Conservation (phyloP, 2,888 invertebrate species). For the Orthosia cruda region DNA sequence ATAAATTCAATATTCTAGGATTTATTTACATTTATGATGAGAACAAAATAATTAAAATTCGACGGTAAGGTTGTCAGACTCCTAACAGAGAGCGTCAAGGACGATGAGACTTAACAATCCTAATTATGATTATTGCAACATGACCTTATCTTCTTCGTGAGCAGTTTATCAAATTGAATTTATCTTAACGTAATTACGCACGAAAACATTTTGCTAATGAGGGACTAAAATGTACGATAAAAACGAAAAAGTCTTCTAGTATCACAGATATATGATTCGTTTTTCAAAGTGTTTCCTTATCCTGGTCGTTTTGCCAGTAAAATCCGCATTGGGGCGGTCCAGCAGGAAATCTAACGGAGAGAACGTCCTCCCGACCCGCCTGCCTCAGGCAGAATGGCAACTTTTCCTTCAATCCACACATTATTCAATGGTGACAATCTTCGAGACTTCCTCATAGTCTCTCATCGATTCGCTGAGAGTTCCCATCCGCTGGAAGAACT, state of each 20-base stretch:
- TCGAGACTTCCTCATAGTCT: constrained; percentile 40
- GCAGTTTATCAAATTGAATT: constrained; percentile 60
- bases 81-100: constrained; percentile 49
- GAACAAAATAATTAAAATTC: constrained; percentile 26
- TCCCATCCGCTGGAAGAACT: not conserved
- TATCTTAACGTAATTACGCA: constrained; percentile 57
- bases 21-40: constrained; percentile 49
- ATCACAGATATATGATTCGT: constrained; percentile 21
- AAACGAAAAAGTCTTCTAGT: not conserved
- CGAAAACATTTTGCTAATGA: constrained; percentile 37
- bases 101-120: constrained; percentile 36
- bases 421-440: constrained; percentile 54
- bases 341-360: constrained; percentile 42
- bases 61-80: constrained; percentile 25
- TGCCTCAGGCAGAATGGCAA: constrained; percentile 33
- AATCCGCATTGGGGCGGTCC: constrained; percentile 21
- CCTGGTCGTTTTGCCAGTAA: constrained; percentile 5
- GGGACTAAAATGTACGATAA: not conserved
- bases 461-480: constrained; percentile 14
- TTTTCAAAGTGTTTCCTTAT: constrained; percentile 33
- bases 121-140: constrained; percentile 58
- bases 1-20: constrained; percentile 21
- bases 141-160: constrained; percentile 63
- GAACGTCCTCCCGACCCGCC: constrained; percentile 4
- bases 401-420: constrained; percentile 50